Evolutionary conservation across 23 tunicate species (phyloP).

Genomic region (Trididemnum clinides): DNA sequence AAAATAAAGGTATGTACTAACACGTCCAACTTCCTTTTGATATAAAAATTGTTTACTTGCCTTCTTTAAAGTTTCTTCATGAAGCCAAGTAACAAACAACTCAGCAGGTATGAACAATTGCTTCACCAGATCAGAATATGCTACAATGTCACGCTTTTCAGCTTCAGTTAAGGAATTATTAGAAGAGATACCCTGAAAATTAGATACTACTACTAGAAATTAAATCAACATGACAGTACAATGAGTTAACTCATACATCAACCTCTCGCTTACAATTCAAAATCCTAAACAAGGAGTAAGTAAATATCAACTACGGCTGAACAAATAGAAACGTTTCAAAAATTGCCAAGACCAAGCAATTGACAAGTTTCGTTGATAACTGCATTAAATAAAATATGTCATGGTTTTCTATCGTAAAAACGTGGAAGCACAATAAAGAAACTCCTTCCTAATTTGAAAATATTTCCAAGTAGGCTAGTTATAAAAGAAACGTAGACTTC

Average conservation of each 20-base stretch:
- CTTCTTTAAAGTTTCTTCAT: constrained; percentile 64
- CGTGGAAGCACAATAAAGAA: too few relatives aligned
- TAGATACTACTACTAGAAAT: neutral
- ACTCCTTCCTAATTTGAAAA: too few relatives aligned
- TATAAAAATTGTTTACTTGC: too few relatives aligned
- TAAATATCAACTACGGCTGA: neutral
- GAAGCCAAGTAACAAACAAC: constrained; percentile 71
- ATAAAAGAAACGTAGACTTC: too few relatives aligned
- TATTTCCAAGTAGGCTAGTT: too few relatives aligned
- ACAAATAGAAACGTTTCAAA: neutral
- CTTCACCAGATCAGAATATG: constrained; percentile 67
- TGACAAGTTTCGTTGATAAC: neutral
- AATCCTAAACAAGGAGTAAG: neutral
- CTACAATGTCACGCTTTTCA: constrained; percentile 49
- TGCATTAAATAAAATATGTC: neutral
- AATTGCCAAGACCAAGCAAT: neutral
- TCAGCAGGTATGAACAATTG: constrained; percentile 71
- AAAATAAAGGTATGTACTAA: too few relatives aligned
- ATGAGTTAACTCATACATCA: too few relatives aligned
- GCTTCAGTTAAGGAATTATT: constrained; percentile 30
- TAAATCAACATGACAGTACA: neutral
- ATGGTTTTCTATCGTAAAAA: too few relatives aligned
- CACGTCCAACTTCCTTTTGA: too few relatives aligned
- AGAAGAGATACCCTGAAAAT: constrained; percentile 51
- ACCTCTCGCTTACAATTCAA: neutral